Conservation (phyloP, 1,140 invertebrate genomes). For the Limonius californicus region DNA sequence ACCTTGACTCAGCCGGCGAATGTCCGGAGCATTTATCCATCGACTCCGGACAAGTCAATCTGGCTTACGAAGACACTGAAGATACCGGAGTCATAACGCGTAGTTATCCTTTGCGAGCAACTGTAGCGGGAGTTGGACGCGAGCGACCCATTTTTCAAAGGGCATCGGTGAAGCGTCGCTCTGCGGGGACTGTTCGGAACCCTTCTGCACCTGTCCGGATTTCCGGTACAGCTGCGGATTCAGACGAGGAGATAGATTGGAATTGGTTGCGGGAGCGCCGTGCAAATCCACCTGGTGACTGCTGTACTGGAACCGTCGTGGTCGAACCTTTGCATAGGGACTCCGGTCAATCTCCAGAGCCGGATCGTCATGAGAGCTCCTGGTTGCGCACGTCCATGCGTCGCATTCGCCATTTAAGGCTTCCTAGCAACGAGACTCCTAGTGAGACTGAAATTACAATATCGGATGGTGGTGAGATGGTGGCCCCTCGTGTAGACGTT, state of each 20-base stretch:
- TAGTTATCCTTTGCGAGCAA: slow-evolving; percentile 26
- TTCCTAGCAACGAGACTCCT: slow-evolving; percentile 33
- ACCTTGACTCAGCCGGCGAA: neutral
- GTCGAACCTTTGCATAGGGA: slow-evolving; percentile 28
- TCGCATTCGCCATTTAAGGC: slow-evolving; percentile 37
- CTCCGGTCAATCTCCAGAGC: neutral
- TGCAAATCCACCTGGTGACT: slow-evolving; percentile 34
- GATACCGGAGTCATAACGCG: slow-evolving; percentile 12
- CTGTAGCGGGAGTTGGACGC: slow-evolving; percentile 20
- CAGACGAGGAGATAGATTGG: slow-evolving; percentile 34
- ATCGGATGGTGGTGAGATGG: neutral
- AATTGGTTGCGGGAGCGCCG: slow-evolving; percentile 35
- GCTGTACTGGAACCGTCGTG: slow-evolving; percentile 38
- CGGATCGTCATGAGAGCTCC: slow-evolving; percentile 21
- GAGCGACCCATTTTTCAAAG: slow-evolving; percentile 20
- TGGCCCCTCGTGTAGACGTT: neutral
- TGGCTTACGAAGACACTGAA: slow-evolving; percentile 32
- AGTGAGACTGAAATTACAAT: slow-evolving; percentile 12
- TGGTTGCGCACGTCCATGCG: slow-evolving; percentile 46
- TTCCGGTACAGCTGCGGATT: slow-evolving; percentile 21
- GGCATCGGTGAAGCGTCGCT: neutral
- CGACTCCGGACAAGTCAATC: slow-evolving; percentile 31
- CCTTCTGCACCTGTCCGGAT: slow-evolving; percentile 15
- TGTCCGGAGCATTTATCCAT: neutral
- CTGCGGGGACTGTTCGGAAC: neutral